Evolutionary conservation across 2,888 invertebrate genomes (phyloP), one percentile per base, ranked within the genome.

Genomic region (Eugnorisma glareosa): DNA sequence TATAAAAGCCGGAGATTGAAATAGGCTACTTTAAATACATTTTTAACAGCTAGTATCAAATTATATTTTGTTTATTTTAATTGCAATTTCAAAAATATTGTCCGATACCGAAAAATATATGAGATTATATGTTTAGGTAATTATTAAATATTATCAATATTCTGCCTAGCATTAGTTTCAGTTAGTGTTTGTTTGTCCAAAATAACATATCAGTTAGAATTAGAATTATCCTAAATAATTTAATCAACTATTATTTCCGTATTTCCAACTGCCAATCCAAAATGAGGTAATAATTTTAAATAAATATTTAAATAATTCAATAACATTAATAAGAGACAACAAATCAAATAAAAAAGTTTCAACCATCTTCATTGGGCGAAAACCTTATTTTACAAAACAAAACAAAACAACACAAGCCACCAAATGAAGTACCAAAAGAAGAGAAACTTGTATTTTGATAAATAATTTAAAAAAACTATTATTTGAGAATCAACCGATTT

Each of bases 161-260:
- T 57, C 28, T 57, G 15, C 13, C n/a, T 28, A 13, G 28, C 7
- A 28, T 28, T 28, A 13, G 5, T 28, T 18, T 4, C 28, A 43
- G 6, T 6, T 18, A 18, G 13, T 2, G 24, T 18, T 54, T 35
- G 11, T 40, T 68, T 68, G 15, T 7, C 45, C 21, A 80, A 72
- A 64, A 37, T 57, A 31, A 45, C 2, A 48, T n/a, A 72, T 57
- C 11, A 45, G 21, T 31, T 72, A 1, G 13, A 73, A 69, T 40
- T 68, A 18, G 31, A 68, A 78, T 78, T 11, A 67, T n/a, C 28
- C 10, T 40, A 48, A 67, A 67, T 18, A 24, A 75, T 75, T 45
- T 31, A 61, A 40, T 51, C 15, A 40, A 51, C 13, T 28, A 43
- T 28, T 24, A 43, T 61, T 77, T 79, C n/a, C 59, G 28, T 1